These are phyloP conservation scores for Drosophila nebulosa DNA, from an alignment of 1,140 invertebrate species.

Conservation along the genomic window DNA sequence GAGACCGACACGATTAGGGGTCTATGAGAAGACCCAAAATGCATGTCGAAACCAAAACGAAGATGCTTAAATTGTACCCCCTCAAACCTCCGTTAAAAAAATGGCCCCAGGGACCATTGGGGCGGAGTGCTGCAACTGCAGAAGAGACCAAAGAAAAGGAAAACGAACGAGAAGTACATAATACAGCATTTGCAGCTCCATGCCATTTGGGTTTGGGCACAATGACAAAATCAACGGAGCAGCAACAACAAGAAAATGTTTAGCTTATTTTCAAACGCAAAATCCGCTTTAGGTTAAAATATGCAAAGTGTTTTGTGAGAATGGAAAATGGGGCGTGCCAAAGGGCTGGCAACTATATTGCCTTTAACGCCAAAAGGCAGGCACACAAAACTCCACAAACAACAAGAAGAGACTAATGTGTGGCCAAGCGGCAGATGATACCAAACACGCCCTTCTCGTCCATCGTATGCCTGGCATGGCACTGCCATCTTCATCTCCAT, in stretches of 20 bases:
- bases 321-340: constrained; percentile 36
- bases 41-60: constrained; percentile 3
- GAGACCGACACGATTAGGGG: constrained; percentile 4
- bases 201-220: neutral
- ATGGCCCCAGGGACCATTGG: neutral
- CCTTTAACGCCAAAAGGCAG: neutral
- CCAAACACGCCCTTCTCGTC: neutral
- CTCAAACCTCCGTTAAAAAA: neutral
- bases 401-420: neutral
- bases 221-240: constrained; percentile 4
- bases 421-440: neutral
- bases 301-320: constrained; percentile 46
- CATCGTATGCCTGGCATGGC: neutral
- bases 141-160: neutral
- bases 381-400: neutral
- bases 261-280: constrained; percentile 57
- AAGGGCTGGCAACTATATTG: constrained; percentile 22
- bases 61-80: neutral
- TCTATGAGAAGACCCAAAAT: constrained; percentile 4
- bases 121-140: neutral
- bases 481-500: neutral
- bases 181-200: neutral
- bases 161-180: neutral
- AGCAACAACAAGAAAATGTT: constrained; percentile 12
- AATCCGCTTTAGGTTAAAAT: constrained; percentile 54